Evolutionary conservation across 1,140 invertebrate species (phyloP).

Genomic region (Varroa destructor): DNA sequence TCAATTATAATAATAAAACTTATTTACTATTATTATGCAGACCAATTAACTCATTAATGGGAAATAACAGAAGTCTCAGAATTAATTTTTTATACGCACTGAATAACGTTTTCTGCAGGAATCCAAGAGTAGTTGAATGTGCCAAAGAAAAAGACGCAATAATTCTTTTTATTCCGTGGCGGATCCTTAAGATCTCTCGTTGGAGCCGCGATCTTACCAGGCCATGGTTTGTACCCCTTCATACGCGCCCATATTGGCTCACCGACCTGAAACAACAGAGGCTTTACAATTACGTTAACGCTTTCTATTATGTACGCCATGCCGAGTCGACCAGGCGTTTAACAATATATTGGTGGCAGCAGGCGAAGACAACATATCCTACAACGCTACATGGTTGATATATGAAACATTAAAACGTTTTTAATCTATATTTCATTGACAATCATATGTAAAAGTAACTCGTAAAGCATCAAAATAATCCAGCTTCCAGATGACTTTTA

Average conservation of each 20-base stretch:
- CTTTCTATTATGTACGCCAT: constrained; percentile 5
- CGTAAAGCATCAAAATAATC: no score
- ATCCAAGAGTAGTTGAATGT: constrained; percentile 58
- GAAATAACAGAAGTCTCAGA: no score
- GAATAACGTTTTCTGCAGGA: neutral
- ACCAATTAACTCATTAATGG: no score
- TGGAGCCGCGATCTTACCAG: constrained; percentile 38
- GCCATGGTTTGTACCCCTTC: constrained; percentile 40
- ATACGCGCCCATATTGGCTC: constrained; percentile 40
- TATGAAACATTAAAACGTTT: neutral
- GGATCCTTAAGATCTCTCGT: constrained; percentile 42
- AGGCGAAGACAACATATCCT: neutral
- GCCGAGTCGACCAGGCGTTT: neutral
- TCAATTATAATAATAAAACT: no score
- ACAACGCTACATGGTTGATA: neutral
- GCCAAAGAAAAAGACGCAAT: constrained; percentile 86
- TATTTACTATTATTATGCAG: no score
- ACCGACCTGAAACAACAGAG: constrained; percentile 31
- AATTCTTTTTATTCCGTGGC: constrained; percentile 47
- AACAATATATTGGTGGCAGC: neutral
- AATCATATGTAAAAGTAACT: no score
- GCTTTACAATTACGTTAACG: constrained; percentile 7
- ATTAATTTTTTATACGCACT: neutral
- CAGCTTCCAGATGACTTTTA: no score
- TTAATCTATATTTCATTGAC: no score